Evolutionary conservation across 2,113 vertebrate genomes (phyloP).

Genomic region (Marmota monax): DNA sequence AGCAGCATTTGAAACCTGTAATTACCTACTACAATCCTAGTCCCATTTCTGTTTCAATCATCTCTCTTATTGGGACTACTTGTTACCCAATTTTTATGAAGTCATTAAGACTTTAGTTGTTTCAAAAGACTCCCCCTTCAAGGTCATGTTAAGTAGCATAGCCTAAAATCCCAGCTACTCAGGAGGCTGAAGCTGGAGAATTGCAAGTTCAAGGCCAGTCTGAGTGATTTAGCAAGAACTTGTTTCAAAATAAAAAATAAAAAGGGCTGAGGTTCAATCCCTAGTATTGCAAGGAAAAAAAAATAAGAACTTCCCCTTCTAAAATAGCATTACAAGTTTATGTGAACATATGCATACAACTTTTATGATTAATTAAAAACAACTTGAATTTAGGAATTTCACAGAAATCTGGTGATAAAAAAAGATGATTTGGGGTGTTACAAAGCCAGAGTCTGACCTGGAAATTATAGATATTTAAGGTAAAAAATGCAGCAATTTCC

Average conservation of each 20-base stretch:
- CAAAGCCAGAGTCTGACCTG: not conserved
- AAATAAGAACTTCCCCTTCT: not conserved
- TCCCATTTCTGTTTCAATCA: not conserved
- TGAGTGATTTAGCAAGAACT: not conserved
- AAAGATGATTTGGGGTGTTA: not conserved
- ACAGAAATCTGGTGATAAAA: not conserved
- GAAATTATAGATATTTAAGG: not conserved
- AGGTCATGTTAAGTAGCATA: not conserved
- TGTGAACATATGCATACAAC: not conserved
- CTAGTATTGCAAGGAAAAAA: not conserved
- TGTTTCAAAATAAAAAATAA: not conserved
- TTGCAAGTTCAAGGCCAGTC: not conserved
- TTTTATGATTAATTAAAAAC: not conserved
- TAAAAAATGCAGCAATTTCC: not conserved
- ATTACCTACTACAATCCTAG: not conserved
- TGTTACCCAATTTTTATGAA: not conserved
- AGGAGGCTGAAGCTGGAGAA: not conserved
- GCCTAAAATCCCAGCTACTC: not conserved
- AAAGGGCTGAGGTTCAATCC: not conserved
- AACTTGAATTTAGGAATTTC: not conserved
- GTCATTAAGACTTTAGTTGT: not conserved
- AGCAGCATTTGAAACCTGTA: not conserved
- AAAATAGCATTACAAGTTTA: not conserved
- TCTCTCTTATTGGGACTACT: not conserved
- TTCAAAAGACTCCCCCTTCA: not conserved